These are phyloP conservation scores for Callaeas wilsoni DNA, from an alignment of 2,113 vertebrate genomes.

Conservation along the genomic window DNA sequence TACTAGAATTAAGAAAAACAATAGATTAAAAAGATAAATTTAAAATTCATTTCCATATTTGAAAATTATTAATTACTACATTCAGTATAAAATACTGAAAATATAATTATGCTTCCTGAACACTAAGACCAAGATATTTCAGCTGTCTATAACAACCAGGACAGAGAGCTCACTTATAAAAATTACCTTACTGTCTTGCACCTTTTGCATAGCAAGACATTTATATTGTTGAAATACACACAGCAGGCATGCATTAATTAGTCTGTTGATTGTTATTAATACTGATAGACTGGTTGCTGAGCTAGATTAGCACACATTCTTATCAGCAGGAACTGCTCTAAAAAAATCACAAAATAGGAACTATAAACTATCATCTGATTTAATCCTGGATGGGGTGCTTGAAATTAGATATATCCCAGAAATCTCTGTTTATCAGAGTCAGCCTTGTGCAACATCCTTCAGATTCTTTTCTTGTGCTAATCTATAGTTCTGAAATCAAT, in stretches of 20 bases:
- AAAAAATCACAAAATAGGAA: background rate
- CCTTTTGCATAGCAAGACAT: background rate
- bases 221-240: conserved; percentile 5
- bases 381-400: background rate
- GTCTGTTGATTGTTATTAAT: conserved; percentile 11
- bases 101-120: background rate
- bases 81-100: background rate
- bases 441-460: background rate
- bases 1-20: background rate
- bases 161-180: background rate
- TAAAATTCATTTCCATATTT: background rate
- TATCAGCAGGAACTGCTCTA: background rate
- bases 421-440: background rate
- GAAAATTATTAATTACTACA: background rate
- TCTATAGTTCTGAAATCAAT: background rate
- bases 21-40: background rate
- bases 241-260: conserved; percentile 11
- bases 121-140: background rate
- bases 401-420: background rate
- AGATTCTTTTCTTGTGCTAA: background rate
- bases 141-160: background rate
- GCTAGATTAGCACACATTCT: background rate
- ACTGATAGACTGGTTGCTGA: conserved; percentile 7
- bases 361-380: background rate
- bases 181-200: background rate